A percentile compares a stretch with the other conserved stretches of the same genome.
phyloP scores from a whole-genome alignment of 2,888 invertebrate species.

The Agrilus biguttatus region DNA sequence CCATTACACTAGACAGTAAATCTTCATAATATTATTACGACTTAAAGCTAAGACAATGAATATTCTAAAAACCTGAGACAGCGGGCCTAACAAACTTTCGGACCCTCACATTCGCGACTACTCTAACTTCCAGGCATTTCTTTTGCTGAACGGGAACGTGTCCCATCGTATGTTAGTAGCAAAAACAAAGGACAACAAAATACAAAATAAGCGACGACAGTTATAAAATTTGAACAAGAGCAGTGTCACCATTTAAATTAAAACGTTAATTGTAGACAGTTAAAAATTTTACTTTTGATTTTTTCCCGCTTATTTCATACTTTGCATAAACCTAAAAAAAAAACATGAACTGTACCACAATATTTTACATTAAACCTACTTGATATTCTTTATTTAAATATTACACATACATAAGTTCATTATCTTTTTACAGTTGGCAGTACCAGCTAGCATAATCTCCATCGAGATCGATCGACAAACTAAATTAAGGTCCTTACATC shows the following conservation, averaged over 20 bases:
- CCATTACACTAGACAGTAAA: too few relatives aligned
- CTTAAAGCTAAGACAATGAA: slow-evolving; percentile 8
- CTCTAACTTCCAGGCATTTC: slow-evolving; percentile 10
- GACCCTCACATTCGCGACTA: slow-evolving; percentile 19
- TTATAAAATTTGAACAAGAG: too few relatives aligned
- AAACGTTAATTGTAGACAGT: too few relatives aligned
- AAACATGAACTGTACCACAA: slow-evolving; percentile 10
- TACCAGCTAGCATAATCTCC: slow-evolving; percentile 33
- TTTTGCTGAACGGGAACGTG: slow-evolving; percentile 8
- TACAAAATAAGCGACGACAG: too few relatives aligned
- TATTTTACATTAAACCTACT: slow-evolving; percentile 27
- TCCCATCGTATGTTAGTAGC: slow-evolving; percentile 15
- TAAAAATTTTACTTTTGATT: too few relatives aligned
- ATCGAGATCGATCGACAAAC: slow-evolving; percentile 26
- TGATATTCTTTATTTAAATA: slow-evolving; percentile 21
- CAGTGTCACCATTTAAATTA: too few relatives aligned
- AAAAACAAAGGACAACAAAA: slow-evolving; percentile 15
- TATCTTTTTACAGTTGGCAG: slow-evolving; percentile 35
- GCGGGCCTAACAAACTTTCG: slow-evolving; percentile 27
- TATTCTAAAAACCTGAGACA: slow-evolving; percentile 26
- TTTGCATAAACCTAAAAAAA: too few relatives aligned
- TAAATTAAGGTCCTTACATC: slow-evolving; percentile 22
- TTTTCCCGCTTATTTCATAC: too few relatives aligned
- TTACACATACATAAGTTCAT: slow-evolving; percentile 29
- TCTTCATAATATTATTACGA: slow-evolving; percentile 5